Percentiles rank a stretch among this genome's conserved stretches.
phyloP scores from a whole-genome alignment of 2,113 vertebrate species.

The Heterotis niloticus region DNA sequence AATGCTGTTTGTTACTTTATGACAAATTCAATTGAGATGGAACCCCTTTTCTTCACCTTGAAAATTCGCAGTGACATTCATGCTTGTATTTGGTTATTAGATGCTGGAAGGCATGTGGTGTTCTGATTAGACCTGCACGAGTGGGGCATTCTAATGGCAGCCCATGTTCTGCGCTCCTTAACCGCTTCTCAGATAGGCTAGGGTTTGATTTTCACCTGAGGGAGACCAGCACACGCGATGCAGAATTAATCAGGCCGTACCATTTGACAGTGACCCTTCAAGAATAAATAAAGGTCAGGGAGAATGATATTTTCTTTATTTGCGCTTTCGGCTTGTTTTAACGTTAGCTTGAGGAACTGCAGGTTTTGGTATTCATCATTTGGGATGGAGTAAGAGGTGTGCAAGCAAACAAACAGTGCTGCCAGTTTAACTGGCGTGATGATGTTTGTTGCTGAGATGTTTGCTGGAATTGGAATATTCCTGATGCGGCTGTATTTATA shows the following conservation, averaged over 20 bases:
- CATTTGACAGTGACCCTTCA: conserved; percentile 6
- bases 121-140: conserved; percentile 64
- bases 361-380: not conserved
- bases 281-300: conserved; percentile 13
- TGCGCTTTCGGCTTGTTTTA: not conserved
- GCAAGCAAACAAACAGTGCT: not conserved
- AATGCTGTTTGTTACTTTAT: conserved; percentile 25
- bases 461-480: not conserved
- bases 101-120: conserved; percentile 60
- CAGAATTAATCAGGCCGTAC: not conserved
- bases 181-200: not conserved
- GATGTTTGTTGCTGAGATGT: not conserved
- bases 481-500: not conserved
- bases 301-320: not conserved
- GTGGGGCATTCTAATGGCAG: conserved; percentile 62
- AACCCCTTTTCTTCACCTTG: conserved; percentile 62
- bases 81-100: conserved; percentile 60
- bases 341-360: not conserved
- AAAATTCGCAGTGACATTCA: conserved; percentile 59
- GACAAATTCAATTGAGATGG: conserved; percentile 55
- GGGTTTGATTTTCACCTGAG: conserved; percentile 19
- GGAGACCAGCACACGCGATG: not conserved
- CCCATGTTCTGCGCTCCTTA: conserved; percentile 35
- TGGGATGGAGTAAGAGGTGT: not conserved
- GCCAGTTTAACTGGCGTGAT: not conserved